phyloP scores from a whole-genome alignment of 2,113 vertebrate species.

The Holacanthus passer region DNA sequence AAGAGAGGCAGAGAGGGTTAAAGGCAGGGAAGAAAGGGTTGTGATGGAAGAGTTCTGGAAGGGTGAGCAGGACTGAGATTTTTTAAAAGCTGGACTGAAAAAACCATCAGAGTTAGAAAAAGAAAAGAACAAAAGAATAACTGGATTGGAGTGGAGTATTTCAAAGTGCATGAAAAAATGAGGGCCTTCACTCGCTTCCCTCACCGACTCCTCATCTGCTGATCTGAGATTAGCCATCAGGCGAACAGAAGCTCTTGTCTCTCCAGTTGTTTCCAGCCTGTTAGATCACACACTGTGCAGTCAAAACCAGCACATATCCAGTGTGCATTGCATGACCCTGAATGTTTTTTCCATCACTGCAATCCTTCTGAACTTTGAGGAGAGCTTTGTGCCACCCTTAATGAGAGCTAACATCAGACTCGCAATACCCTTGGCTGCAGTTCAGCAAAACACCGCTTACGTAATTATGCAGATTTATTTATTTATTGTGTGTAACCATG shows the following conservation, averaged over 20 bases:
- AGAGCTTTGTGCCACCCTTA: slow-evolving; percentile 35
- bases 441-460: slow-evolving; percentile 61
- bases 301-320: slow-evolving; percentile 27
- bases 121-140: slow-evolving; percentile 44
- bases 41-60: slow-evolving; percentile 33
- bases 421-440: slow-evolving; percentile 25
- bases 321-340: slow-evolving; percentile 6
- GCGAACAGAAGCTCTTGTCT: slow-evolving; percentile 45
- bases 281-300: slow-evolving; percentile 28
- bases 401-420: slow-evolving; percentile 55
- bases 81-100: slow-evolving; percentile 26
- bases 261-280: slow-evolving; percentile 48
- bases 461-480: slow-evolving; percentile 79
- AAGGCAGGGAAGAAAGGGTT: slow-evolving; percentile 46
- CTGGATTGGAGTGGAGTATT: slow-evolving; percentile 20
- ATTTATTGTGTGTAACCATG: slow-evolving; percentile 78
- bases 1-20: slow-evolving; percentile 41
- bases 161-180: slow-evolving; percentile 37
- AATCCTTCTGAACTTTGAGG: slow-evolving; percentile 25
- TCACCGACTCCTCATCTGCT: slow-evolving; percentile 31
- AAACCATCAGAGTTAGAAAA: not conserved
- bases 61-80: slow-evolving; percentile 16
- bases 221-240: slow-evolving; percentile 59
- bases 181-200: slow-evolving; percentile 18
- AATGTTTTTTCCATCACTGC: slow-evolving; percentile 34